These are phyloP conservation scores for Parnassius orleans DNA, from an alignment of 2,888 invertebrate species.

Conservation along the genomic window DNA sequence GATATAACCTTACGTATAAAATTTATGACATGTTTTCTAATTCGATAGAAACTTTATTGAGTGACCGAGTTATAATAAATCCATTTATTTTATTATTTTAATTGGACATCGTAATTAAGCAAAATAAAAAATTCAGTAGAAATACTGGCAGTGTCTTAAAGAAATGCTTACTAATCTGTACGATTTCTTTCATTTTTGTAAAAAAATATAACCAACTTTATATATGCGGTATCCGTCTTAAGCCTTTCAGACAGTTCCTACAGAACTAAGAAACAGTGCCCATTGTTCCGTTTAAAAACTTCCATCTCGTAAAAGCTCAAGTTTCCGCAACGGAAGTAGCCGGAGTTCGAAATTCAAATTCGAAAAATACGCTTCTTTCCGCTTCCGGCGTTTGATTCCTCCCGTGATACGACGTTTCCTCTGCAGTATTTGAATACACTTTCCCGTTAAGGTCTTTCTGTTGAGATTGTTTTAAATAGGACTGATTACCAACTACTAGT, in stretches of 20 bases:
- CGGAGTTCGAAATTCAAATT: conserved; percentile 79
- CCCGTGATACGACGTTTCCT: conserved; percentile 76
- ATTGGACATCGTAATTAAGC: too few species aligned
- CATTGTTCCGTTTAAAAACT: conserved; percentile 54
- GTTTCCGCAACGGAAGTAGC: conserved; percentile 72
- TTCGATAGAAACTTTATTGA: too few species aligned
- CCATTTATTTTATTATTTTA: too few species aligned
- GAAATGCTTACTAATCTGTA: neutral
- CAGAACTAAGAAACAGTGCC: conserved; percentile 19
- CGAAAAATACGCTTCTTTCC: conserved; percentile 79
- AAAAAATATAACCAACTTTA: conserved; percentile 19
- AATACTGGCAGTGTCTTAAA: neutral
- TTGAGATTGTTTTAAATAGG: neutral
- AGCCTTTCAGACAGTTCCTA: conserved; percentile 21
- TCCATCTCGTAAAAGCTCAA: conserved; percentile 65
- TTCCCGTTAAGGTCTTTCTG: conserved; percentile 34
- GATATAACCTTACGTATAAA: too few species aligned
- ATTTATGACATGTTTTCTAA: too few species aligned
- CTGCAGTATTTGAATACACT: conserved; percentile 51
- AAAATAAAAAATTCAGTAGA: neutral
- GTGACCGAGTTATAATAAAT: too few species aligned
- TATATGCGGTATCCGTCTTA: conserved; percentile 18
- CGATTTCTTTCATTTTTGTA: neutral
- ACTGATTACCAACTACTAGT: neutral
- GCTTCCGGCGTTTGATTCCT: conserved; percentile 80